phyloP scores from a whole-genome alignment of 2,888 invertebrate species.

The Cinara cedri region DNA sequence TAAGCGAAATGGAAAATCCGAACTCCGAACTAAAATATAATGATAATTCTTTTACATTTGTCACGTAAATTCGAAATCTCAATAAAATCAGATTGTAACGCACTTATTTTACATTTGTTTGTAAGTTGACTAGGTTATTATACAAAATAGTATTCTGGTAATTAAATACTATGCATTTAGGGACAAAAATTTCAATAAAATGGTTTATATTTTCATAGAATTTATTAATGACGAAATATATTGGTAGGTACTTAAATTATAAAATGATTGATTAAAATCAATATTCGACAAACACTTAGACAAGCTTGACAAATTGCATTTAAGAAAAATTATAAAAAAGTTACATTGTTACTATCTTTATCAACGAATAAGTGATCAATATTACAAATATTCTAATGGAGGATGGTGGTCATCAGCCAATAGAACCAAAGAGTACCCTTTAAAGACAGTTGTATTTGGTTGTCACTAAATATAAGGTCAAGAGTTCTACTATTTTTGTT shows the following conservation, averaged over 20 bases:
- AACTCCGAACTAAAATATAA: too few relatives aligned
- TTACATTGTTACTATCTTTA: too few relatives aligned
- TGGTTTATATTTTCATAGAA: background rate
- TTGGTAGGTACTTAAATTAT: constrained; percentile 8
- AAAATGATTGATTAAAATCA: too few relatives aligned
- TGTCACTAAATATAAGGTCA: constrained; percentile 1
- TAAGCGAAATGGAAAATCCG: too few relatives aligned
- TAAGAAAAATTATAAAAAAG: background rate
- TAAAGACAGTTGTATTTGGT: background rate
- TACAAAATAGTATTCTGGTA: background rate
- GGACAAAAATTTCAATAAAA: constrained; percentile 1
- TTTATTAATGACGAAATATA: background rate
- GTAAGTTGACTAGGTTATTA: background rate
- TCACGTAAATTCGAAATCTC: background rate
- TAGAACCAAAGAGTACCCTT: background rate
- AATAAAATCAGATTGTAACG: background rate
- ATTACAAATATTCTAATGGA: background rate
- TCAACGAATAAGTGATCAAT: too few relatives aligned
- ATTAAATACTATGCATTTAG: background rate
- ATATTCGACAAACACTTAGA: background rate
- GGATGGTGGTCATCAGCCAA: background rate
- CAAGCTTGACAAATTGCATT: background rate
- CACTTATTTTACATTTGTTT: background rate
- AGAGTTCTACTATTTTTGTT: constrained; percentile 8
- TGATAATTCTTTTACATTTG: background rate